A percentile compares a stretch with the other conserved stretches of the same genome.
Evolutionary conservation across 35 echinoderm and acorn worm genomes (phyloP).

Genomic region (Diadema setosum): DNA sequence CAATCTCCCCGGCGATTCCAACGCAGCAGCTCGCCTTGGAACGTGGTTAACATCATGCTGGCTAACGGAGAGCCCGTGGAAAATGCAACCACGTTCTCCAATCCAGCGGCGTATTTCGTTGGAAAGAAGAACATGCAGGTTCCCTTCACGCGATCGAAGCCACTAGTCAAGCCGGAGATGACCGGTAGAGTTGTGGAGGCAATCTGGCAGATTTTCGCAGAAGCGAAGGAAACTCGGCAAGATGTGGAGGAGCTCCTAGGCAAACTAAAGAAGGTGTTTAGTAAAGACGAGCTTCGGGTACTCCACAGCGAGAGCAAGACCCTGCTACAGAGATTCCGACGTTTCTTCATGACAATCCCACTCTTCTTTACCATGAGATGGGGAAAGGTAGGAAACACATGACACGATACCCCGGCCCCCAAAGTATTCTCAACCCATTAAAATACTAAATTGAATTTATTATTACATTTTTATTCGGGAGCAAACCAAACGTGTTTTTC

Average conservation of each 20-base stretch:
- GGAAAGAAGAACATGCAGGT: neutral
- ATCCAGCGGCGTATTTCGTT: neutral
- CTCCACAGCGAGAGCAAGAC: neutral
- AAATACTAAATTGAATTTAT: no score
- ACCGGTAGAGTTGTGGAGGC: neutral
- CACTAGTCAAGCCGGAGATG: neutral
- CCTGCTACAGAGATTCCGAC: neutral
- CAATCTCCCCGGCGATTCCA: neutral
- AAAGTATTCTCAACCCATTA: no score
- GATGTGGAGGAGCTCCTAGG: neutral
- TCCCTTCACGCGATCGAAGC: neutral
- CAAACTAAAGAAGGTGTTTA: neutral
- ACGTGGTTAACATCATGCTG: neutral
- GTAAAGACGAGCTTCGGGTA: neutral
- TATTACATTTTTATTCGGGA: no score
- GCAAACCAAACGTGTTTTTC: no score
- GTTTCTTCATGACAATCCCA: neutral
- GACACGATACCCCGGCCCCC: no score
- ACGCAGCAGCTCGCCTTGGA: neutral
- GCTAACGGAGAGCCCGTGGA: neutral
- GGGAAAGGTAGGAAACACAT: conserved; percentile 7
- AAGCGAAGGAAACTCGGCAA: neutral
- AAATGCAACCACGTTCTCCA: neutral
- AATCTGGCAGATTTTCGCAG: neutral
- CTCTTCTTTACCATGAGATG: neutral